Evolutionary conservation across 2,888 invertebrate genomes (phyloP), one percentile per base, ranked within the genome.

Genomic region (Drosophila nr. perissopoda): DNA sequence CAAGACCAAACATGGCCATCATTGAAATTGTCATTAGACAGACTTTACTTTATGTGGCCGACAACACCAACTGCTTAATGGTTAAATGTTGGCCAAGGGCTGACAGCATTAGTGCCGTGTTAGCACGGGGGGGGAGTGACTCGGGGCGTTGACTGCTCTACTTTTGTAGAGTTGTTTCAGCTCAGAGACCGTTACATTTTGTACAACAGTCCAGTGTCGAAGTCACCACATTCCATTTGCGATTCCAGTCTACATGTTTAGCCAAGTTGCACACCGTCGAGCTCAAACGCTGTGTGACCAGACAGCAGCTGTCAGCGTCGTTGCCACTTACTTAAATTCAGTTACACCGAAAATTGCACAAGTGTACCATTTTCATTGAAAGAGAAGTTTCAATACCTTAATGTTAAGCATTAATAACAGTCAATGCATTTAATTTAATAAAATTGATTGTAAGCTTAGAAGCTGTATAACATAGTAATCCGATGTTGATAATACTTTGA

Each of bases 1-100:
- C 31, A 54, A 11, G 7, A 29, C 38, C 58, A 54, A 67, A 69
- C 64, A 67, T 61, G 54, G 58, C 58, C 64, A 62, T 78, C 64
- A 78, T 64, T 59, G 63, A 73, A 67, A 77, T 58, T 64, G 66
- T 58, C 58, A 69, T 69, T 69, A 69, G 60, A 38, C 27, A 67
- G 57, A 38, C 27, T 21, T 18, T 42, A 53, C 29, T 25, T 48
- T 38, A 31, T 40, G 59, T 49, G 25, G 36, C 33, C 29, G 38
- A 18, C 57, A 66, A 11, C 27, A 67, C 5, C 54, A 67, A 6
- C 33, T 51, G 16, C 31, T 51, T 65, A 29, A 29, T 48, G 27
- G 21, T 13, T 13, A 18, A 48, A 38, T 29, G 33, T 25, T 38
- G 18, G 33, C 31, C 16, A 33, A 21, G 42, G 57, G 29, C n/a